Conservation (phyloP, 2,113 vertebrate genomes). For the Paracanthobrama guichenoti region DNA sequence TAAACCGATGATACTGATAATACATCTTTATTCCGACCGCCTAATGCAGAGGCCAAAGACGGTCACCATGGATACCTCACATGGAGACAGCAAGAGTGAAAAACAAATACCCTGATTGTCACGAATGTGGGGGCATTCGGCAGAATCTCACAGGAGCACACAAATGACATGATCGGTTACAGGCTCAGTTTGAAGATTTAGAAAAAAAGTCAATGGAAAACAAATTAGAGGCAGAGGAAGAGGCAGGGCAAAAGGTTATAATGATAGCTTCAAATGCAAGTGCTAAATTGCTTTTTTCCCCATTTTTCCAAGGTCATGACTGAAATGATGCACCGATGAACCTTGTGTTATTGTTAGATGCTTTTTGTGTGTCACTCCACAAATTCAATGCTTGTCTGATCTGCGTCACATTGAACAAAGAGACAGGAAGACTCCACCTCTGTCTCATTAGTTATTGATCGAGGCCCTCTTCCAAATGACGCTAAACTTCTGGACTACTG, state of each 20-base stretch:
- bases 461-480: constrained; percentile 32
- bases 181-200: not conserved
- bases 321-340: constrained; percentile 21
- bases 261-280: not conserved
- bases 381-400: constrained; percentile 39
- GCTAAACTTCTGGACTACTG: not conserved
- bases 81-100: constrained; percentile 46
- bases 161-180: constrained; percentile 30
- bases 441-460: constrained; percentile 55
- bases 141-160: constrained; percentile 34
- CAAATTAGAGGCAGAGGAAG: not conserved
- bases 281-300: not conserved
- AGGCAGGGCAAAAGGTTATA: not conserved
- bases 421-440: constrained; percentile 32
- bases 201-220: constrained; percentile 2
- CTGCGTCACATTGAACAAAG: constrained; percentile 44
- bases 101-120: constrained; percentile 53
- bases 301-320: not conserved
- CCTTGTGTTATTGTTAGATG: not conserved
- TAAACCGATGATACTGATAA: constrained; percentile 26
- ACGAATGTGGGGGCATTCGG: constrained; percentile 46
- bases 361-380: constrained; percentile 39
- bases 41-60: constrained; percentile 45
- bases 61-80: constrained; percentile 56
- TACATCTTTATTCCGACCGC: constrained; percentile 46